These are phyloP conservation scores for Sanderia malayensis DNA, from an alignment of 30 jellyfish, hydroid and myxozoan genomes.

Conservation along the genomic window DNA sequence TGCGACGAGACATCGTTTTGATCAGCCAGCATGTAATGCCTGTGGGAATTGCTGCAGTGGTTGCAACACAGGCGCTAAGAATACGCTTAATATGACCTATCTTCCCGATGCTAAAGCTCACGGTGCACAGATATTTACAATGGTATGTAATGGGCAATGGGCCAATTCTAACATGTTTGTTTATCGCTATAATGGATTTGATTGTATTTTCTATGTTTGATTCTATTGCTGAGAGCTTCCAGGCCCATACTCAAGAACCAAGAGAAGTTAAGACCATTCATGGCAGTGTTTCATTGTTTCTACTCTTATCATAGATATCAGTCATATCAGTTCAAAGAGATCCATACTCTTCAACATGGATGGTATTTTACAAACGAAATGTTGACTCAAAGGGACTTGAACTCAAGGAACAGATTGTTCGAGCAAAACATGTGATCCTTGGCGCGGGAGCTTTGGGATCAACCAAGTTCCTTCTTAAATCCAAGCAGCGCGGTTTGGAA, in stretches of 20 bases:
- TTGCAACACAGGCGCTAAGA: conserved; percentile 77
- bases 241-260: no score
- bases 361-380: conserved; percentile 8
- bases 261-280: no score
- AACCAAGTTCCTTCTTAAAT: conserved; percentile 35
- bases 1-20: neutral
- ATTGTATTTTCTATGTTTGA: no score
- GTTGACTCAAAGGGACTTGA: conserved; percentile 8
- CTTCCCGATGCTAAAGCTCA: conserved; percentile 64
- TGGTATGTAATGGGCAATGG: no score
- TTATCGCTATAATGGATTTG: no score
- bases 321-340: conserved; percentile 8
- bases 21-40: conserved; percentile 21
- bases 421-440: conserved; percentile 32
- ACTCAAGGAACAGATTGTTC: conserved; percentile 6
- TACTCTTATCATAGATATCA: neutral
- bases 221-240: no score
- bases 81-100: conserved; percentile 58
- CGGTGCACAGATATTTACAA: conserved; percentile 59
- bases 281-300: no score
- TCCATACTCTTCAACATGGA: conserved; percentile 26
- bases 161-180: no score
- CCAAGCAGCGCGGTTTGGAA: conserved; percentile 34
- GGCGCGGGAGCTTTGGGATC: conserved; percentile 58
- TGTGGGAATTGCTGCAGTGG: conserved; percentile 75